These are phyloP conservation scores for Taenaris catops DNA, from an alignment of 2,888 invertebrate genomes.

Conservation along the genomic window DNA sequence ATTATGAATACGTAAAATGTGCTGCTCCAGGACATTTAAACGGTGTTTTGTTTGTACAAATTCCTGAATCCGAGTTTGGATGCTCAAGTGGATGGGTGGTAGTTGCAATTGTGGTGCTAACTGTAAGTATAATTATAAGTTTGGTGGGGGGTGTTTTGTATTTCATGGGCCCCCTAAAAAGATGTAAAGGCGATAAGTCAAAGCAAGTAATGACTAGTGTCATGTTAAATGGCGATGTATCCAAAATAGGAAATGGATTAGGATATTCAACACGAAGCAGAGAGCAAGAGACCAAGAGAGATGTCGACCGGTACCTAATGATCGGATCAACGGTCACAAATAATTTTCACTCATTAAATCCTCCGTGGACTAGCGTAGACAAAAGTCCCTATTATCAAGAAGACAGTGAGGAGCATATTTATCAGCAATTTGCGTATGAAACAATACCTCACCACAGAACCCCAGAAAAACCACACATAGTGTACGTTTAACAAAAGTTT, in stretches of 20 bases:
- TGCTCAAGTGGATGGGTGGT: conserved; percentile 82
- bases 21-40: conserved; percentile 78
- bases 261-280: conserved; percentile 70
- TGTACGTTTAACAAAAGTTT: conserved; percentile 78
- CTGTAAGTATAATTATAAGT: conserved; percentile 76
- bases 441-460: conserved; percentile 75
- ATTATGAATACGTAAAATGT: conserved; percentile 80
- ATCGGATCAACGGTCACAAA: conserved; percentile 74
- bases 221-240: conserved; percentile 72
- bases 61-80: conserved; percentile 82
- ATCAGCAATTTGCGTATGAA: conserved; percentile 75
- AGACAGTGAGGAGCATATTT: conserved; percentile 73
- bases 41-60: conserved; percentile 73
- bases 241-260: conserved; percentile 71
- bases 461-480: conserved; percentile 80
- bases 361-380: conserved; percentile 74
- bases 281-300: conserved; percentile 68
- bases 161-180: conserved; percentile 72
- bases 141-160: conserved; percentile 70
- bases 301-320: conserved; percentile 73
- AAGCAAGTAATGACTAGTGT: conserved; percentile 77
- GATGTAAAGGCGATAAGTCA: conserved; percentile 74
- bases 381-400: conserved; percentile 72
- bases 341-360: conserved; percentile 72
- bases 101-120: conserved; percentile 72